Evolutionary conservation across 2,797 vertebrate species (phyloP), one percentile per base, ranked within the genome.

Genomic region (Geotrypetes seraphini): DNA sequence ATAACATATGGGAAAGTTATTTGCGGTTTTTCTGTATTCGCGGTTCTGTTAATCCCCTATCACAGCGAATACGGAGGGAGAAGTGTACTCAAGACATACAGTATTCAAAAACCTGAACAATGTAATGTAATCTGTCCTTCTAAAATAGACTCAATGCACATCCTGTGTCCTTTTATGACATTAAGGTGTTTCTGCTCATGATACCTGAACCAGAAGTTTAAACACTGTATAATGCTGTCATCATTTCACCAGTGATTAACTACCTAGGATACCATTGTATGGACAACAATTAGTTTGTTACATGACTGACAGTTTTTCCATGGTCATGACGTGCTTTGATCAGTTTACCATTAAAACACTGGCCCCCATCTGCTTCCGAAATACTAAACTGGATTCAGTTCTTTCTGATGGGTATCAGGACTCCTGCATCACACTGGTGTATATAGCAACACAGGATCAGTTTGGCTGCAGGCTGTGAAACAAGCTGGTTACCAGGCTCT

Each of bases 151-250:
- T n/a, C n/a, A 62, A 54, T 39, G 8, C 50, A 53, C 55, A 39
- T 43, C 39, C 52, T 3, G 7, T 31, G 44, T 31, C 45, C 52
- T 61, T 31, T 63, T n/a, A n/a, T n/a, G n/a, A n/a, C n/a, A n/a
- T n/a, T n/a, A n/a, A n/a, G n/a, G n/a, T n/a, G n/a, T n/a, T 65
- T 63, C 56, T 50, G 39, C 39, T 58, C 42, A 48, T 48, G 60
- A 59, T 69, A 69, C 42, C 11, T 0, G 25, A 69, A 52, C 52
- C 16, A 38, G 3, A 28, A 39, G 35, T 36, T 51, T 46, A 33
- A 39, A 46, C 60, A 45, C 36, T 23, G 19, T 24, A 32, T 48
- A n/a, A 51, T 67, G 46, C 65, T 59, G 54, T 56, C 54, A 59
- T 46, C 31, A 18, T 20, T 53, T 54, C 41, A 61, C 34, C 33